Evolutionary conservation across 2,113 vertebrate species (phyloP), one percentile per base, ranked within the genome.

Genomic region (Ctenodactylus gundi): DNA sequence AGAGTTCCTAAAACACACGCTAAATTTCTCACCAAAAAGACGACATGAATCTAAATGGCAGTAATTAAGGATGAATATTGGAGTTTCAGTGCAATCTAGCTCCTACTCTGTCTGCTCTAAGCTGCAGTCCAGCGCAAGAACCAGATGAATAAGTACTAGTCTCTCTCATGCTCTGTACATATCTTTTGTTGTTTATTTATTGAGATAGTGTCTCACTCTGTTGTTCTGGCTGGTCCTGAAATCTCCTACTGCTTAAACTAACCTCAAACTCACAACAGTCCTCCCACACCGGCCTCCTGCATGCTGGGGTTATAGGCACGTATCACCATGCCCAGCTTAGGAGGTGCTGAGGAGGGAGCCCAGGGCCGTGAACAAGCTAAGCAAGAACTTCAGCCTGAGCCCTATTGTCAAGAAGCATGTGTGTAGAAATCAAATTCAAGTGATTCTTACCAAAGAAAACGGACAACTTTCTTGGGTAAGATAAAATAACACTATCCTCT

Each of bases 401-500:
- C n/a, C n/a, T n/a, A n/a, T n/a, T n/a, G n/a, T n/a, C n/a, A n/a
- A 55, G 75, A 65, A 87, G 78, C 62, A 23, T 84, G 55, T 70
- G 46, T 72, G 51, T 29, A 64, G 70, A 34, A 81, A 90, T 65
- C 41, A 83, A 58, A 58, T 41, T 93, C 60, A 58, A 70, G 27
- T 36, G 80, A 89, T 85, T 70, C 72, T 91, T 84, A 81, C 75
- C 62, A 77, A 68, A 89, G 84, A 94, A 93, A 92, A 84, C 9
- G 46, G 76, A 85, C 60, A 81, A 84, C 53, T 77, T 55, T 55
- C 89, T 81, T 49, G 89, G 93, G 86, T 27, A 67, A 95, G 78
- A 75, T 46, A 92, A 94, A 94, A 82, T 81, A 73, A 21, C 60
- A 44, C 20, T 89, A 27, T 53, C 44, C 29, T 49, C 29, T 75